These are phyloP conservation scores for Caenorhabditis sp. DNA, from an alignment of 2,888 invertebrate species.

Conservation along the genomic window DNA sequence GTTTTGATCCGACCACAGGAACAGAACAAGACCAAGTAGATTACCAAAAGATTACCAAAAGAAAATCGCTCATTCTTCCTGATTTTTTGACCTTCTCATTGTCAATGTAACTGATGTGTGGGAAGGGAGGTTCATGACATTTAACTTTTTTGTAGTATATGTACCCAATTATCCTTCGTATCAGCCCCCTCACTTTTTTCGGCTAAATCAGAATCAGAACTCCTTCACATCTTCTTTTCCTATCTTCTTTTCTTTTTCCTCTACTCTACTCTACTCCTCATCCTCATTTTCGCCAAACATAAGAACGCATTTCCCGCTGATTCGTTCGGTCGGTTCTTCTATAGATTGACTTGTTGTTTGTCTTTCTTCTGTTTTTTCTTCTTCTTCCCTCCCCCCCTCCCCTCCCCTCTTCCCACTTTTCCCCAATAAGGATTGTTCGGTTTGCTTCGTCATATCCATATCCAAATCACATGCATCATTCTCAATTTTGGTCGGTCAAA, in stretches of 20 bases:
- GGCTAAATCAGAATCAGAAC: neutral
- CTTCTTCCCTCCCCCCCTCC: too few relatives aligned
- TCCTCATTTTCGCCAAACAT: neutral
- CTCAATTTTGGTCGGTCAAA: constrained; percentile 53
- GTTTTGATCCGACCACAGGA: constrained; percentile 35
- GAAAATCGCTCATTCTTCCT: too few relatives aligned
- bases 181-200: neutral
- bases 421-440: too few relatives aligned
- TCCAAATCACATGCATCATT: constrained; percentile 58
- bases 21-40: constrained; percentile 7
- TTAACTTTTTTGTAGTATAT: too few relatives aligned
- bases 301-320: neutral
- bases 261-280: too few relatives aligned
- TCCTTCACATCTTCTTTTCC: neutral
- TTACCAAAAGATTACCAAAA: too few relatives aligned
- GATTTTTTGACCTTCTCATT: too few relatives aligned
- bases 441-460: constrained; percentile 25
- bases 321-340: neutral
- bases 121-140: too few relatives aligned
- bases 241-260: neutral
- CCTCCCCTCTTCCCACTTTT: too few relatives aligned
- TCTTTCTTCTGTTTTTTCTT: neutral
- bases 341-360: constrained; percentile 26
- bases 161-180: too few relatives aligned
- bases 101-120: too few relatives aligned